These are phyloP conservation scores for Ellobius talpinus DNA, from an alignment of 2,113 vertebrate species.

Conservation along the genomic window DNA sequence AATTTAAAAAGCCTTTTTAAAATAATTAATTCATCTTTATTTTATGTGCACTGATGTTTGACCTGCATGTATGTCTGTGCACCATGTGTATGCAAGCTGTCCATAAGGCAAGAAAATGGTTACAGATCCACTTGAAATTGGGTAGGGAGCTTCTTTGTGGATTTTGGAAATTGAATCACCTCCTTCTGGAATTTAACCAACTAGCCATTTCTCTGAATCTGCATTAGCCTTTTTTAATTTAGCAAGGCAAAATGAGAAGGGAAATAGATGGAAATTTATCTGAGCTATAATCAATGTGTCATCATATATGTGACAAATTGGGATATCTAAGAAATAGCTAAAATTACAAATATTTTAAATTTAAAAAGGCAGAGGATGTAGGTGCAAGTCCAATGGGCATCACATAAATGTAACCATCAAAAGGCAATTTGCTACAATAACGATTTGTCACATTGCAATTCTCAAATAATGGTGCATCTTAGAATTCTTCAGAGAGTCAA, in stretches of 20 bases:
- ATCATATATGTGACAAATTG: background rate
- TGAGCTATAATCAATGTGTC: background rate
- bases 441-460: background rate
- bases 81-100: background rate
- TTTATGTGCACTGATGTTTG: background rate
- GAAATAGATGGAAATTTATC: background rate
- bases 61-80: background rate
- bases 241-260: background rate
- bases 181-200: background rate
- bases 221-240: background rate
- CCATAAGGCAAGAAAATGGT: background rate
- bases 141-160: background rate
- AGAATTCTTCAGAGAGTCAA: background rate
- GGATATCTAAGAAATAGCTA: background rate
- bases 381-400: rapidly evolving
- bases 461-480: too few relatives aligned
- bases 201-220: rapidly evolving
- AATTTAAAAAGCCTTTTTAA: background rate
- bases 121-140: background rate
- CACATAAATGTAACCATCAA: rapidly evolving
- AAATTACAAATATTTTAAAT: background rate
- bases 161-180: too few relatives aligned
- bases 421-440: background rate
- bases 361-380: rapidly evolving
- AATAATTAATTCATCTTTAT: background rate